A percentile compares a stretch with the other conserved stretches of the same genome.
Evolutionary conservation across 2,888 invertebrate species (phyloP).

Genomic region (Mesorhabditis sp.): DNA sequence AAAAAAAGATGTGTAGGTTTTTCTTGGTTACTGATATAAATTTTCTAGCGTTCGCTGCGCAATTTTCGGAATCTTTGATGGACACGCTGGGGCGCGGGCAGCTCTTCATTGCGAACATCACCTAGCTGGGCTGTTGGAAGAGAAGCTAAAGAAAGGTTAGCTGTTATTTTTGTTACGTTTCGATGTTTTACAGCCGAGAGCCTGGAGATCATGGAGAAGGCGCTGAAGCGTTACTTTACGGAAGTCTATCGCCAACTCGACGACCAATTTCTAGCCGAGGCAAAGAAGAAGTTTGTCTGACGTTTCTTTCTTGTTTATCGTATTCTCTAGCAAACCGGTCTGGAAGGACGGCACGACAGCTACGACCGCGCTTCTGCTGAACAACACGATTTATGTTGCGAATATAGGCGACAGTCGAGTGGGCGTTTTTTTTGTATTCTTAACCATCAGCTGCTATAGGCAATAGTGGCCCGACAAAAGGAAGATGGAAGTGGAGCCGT

Average conservation of each 20-base stretch:
- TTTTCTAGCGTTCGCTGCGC: constrained; percentile 50
- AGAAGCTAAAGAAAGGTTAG: constrained; percentile 57
- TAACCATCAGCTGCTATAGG: constrained; percentile 9
- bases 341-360: constrained; percentile 65
- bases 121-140: constrained; percentile 56
- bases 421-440: constrained; percentile 8
- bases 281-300: constrained; percentile 59
- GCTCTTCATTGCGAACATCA: constrained; percentile 60
- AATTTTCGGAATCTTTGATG: constrained; percentile 63
- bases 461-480: constrained; percentile 26
- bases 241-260: constrained; percentile 63
- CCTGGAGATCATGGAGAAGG: constrained; percentile 56
- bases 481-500: constrained; percentile 14
- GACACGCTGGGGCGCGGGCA: constrained; percentile 62
- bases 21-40: background rate
- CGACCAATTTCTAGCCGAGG: constrained; percentile 62
- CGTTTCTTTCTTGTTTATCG: background rate
- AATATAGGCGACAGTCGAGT: constrained; percentile 65
- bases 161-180: constrained; percentile 13
- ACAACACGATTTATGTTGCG: constrained; percentile 62
- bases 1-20: constrained; percentile 7
- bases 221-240: constrained; percentile 60
- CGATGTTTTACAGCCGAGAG: constrained; percentile 24
- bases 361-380: constrained; percentile 61
- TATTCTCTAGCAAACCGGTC: constrained; percentile 61